A percentile compares a stretch with the other conserved stretches of the same genome.
Evolutionary conservation across 1,140 invertebrate species (phyloP).

Genomic region (Heliconius congener): DNA sequence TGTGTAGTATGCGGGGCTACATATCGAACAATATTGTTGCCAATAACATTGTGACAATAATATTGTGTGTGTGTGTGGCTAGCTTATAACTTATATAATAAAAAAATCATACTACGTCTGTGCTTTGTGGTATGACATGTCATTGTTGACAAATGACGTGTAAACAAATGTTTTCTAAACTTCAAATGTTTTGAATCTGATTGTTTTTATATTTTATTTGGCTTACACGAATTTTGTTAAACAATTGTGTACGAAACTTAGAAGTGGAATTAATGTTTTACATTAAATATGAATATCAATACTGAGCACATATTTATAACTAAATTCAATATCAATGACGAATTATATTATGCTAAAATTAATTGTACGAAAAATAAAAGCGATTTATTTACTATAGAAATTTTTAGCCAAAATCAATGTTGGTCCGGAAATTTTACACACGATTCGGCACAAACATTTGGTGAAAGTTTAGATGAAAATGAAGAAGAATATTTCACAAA

Average conservation of each 20-base stretch:
- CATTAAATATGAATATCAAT: background rate
- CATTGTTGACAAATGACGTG: too few relatives aligned
- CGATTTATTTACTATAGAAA: conserved; percentile 56
- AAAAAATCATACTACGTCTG: too few relatives aligned
- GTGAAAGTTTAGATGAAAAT: conserved; percentile 50
- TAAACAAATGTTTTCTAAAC: too few relatives aligned
- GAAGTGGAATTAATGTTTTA: background rate
- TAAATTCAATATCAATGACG: conserved; percentile 51
- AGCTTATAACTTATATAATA: too few relatives aligned
- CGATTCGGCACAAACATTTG: conserved; percentile 46
- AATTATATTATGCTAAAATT: conserved; percentile 50
- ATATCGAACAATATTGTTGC: too few relatives aligned
- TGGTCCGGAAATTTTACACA: conserved; percentile 59
- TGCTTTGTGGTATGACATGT: too few relatives aligned
- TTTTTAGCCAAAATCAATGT: conserved; percentile 47
- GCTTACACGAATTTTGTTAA: background rate
- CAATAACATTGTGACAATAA: too few relatives aligned
- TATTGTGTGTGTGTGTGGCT: too few relatives aligned
- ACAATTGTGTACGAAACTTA: background rate
- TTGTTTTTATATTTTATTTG: too few relatives aligned
- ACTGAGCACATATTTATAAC: conserved; percentile 20
- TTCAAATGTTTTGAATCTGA: too few relatives aligned
- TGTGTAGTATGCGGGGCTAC: too few relatives aligned
- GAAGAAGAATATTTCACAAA: conserved; percentile 50
- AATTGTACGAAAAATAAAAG: conserved; percentile 50